Percentiles rank a stretch among this genome's conserved stretches.
Evolutionary conservation across 2,797 vertebrate genomes (phyloP).

Genomic region (Parambassis ranga): DNA sequence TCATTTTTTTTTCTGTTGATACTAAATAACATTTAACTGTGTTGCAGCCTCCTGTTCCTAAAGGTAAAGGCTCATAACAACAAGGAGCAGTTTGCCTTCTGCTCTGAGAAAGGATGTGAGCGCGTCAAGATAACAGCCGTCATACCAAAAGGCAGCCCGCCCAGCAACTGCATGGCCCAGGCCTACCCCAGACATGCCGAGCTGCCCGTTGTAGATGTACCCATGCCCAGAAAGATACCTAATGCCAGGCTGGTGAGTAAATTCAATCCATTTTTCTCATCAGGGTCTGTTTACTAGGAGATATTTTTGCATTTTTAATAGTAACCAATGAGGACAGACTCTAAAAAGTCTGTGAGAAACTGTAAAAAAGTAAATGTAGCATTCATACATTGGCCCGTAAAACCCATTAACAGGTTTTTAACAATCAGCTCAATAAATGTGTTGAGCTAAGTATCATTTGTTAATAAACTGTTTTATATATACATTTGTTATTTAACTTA

Average conservation of each 20-base stretch:
- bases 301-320: no score
- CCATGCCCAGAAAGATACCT: constrained; percentile 89
- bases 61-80: constrained; percentile 88
- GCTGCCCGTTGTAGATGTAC: constrained; percentile 87
- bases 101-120: constrained; percentile 92
- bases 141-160: constrained; percentile 81
- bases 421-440: no score
- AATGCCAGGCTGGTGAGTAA: constrained; percentile 79
- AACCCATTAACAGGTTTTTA: no score
- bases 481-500: no score
- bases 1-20: neutral
- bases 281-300: neutral
- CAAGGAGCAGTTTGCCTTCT: constrained; percentile 90
- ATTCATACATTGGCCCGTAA: no score
- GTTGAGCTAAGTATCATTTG: no score
- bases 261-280: neutral
- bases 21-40: neutral
- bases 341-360: no score
- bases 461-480: no score
- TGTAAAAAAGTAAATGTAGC: no score
- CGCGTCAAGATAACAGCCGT: constrained; percentile 89
- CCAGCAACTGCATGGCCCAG: constrained; percentile 86
- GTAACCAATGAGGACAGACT: no score
- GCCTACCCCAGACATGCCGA: constrained; percentile 89
- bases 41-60: constrained; percentile 88